A percentile compares a stretch with the other conserved stretches of the same genome.
Conservation (phyloP, 2,888 invertebrate species). For the Macaria notata region DNA sequence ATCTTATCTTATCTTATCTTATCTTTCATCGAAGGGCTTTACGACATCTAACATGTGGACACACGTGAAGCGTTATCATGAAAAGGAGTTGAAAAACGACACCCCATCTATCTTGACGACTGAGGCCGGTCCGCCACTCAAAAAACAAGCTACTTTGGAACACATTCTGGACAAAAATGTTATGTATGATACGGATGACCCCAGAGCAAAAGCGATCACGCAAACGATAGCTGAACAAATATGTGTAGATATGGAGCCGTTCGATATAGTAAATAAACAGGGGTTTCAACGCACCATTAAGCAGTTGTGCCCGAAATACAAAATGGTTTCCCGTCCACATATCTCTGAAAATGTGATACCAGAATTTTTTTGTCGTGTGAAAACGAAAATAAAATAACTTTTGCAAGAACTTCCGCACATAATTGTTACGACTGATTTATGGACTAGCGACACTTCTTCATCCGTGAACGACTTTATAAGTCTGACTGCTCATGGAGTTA, state of each 20-base stretch:
- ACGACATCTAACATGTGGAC: constrained; percentile 30
- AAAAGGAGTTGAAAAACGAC: constrained; percentile 23
- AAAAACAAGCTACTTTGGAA: constrained; percentile 33
- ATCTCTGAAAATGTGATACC: constrained; percentile 12
- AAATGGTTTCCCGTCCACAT: constrained; percentile 32
- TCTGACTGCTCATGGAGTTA: constrained; percentile 28
- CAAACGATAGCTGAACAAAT: constrained; percentile 32
- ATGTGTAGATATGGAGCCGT: constrained; percentile 36
- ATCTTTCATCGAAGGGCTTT: constrained; percentile 26
- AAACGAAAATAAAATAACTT: no score
- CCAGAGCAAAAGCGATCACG: constrained; percentile 33
- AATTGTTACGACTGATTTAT: constrained; percentile 28
- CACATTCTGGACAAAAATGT: constrained; percentile 25
- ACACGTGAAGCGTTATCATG: constrained; percentile 28
- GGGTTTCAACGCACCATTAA: constrained; percentile 23
- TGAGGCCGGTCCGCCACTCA: constrained; percentile 17
- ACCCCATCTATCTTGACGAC: constrained; percentile 15
- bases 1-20: no score
- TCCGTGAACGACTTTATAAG: constrained; percentile 27
- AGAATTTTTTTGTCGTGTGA: no score
- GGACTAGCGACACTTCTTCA: constrained; percentile 35
- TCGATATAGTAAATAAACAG: constrained; percentile 34
- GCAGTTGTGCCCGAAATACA: constrained; percentile 31
- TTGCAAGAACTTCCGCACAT: constrained; percentile 1
- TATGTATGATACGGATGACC: constrained; percentile 35